Conservation (phyloP, 2,113 vertebrate species). For the Lepus timidus region DNA sequence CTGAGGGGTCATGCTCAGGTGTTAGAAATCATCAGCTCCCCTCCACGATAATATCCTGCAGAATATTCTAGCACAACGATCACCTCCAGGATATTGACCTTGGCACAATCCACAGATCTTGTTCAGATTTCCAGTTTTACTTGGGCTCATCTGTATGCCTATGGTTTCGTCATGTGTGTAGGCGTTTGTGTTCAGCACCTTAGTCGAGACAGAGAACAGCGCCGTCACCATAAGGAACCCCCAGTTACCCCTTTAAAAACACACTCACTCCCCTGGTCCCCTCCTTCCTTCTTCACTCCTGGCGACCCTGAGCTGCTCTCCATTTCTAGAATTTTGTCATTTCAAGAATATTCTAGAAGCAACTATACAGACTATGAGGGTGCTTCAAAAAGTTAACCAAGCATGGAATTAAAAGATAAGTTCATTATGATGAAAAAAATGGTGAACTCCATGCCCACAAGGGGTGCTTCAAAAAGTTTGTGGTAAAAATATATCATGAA, state of each 20-base stretch:
- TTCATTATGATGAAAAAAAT: too few relatives aligned
- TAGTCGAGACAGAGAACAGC: not conserved
- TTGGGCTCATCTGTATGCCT: not conserved
- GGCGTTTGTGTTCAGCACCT: not conserved
- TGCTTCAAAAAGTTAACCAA: too few relatives aligned
- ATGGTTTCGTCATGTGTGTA: not conserved
- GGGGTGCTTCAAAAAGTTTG: too few relatives aligned
- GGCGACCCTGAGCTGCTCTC: not conserved
- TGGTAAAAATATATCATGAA: too few relatives aligned
- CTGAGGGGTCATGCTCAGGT: not conserved
- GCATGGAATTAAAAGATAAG: too few relatives aligned
- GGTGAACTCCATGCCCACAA: too few relatives aligned
- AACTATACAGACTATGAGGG: not conserved
- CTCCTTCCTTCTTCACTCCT: not conserved
- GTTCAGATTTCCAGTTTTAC: not conserved
- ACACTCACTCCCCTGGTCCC: fast-evolving
- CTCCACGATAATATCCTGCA: not conserved
- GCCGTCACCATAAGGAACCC: fast-evolving
- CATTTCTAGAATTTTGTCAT: not conserved
- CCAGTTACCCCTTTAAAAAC: not conserved
- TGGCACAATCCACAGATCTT: not conserved
- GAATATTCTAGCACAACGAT: not conserved
- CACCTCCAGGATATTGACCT: not conserved
- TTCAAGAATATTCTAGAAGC: not conserved
- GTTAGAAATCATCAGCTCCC: not conserved